Percentiles rank a stretch among this genome's conserved stretches.
phyloP scores from a whole-genome alignment of 2,113 vertebrate genomes.

The Sminthopsis crassicaudata region DNA sequence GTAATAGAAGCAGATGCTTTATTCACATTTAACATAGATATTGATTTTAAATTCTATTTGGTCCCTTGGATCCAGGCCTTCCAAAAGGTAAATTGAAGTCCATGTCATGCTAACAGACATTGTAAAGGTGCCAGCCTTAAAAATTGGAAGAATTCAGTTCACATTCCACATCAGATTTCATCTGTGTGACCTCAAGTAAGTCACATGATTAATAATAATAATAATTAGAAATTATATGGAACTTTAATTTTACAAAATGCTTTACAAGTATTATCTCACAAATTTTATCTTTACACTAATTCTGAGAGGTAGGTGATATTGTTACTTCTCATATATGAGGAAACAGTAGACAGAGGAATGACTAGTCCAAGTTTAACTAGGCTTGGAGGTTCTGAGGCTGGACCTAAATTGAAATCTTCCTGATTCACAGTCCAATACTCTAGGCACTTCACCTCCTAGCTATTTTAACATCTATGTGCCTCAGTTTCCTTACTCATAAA shows the following conservation, averaged over 20 bases:
- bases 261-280: neutral
- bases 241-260: neutral
- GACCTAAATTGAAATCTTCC: neutral
- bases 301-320: neutral
- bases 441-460: neutral
- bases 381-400: neutral
- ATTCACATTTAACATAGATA: neutral
- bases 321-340: neutral
- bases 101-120: neutral
- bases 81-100: neutral
- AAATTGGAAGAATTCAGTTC: neutral
- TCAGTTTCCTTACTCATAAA: neutral
- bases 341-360: neutral
- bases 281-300: neutral
- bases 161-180: neutral
- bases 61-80: neutral
- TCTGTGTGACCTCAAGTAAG: neutral
- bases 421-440: neutral
- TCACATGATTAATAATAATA: neutral
- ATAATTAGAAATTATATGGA: neutral
- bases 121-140: neutral
- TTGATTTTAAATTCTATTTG: neutral
- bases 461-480: neutral
- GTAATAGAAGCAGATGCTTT: neutral
- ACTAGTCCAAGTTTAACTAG: neutral